Percentiles rank a stretch among this genome's conserved stretches.
Evolutionary conservation across 2,888 invertebrate genomes (phyloP).

Genomic region (Creontiades dilutus): DNA sequence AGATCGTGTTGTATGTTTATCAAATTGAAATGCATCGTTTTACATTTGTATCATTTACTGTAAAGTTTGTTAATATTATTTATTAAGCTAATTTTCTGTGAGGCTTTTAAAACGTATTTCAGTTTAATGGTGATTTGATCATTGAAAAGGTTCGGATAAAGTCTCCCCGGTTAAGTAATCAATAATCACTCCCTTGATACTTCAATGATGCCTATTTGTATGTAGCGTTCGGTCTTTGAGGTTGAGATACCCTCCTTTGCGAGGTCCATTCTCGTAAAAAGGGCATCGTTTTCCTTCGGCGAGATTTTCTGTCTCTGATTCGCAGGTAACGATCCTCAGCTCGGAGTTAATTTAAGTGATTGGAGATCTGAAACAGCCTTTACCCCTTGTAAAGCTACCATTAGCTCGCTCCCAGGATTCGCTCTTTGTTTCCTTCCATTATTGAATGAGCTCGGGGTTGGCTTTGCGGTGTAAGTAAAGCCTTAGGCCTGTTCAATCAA

Average conservation of each 20-base stretch:
- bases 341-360: slow-evolving; percentile 21
- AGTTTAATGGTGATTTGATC: no score
- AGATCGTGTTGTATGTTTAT: no score
- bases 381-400: slow-evolving; percentile 10
- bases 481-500: background rate
- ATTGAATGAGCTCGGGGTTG: slow-evolving; percentile 29
- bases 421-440: slow-evolving; percentile 35
- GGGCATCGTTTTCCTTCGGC: background rate
- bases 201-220: no score
- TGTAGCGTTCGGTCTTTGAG: background rate
- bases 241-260: background rate
- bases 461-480: slow-evolving; percentile 10
- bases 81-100: no score
- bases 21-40: no score
- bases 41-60: no score
- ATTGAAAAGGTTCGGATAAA: no score
- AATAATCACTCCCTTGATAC: no score
- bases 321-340: background rate
- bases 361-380: slow-evolving; percentile 35
- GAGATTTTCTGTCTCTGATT: background rate
- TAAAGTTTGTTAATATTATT: no score
- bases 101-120: no score
- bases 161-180: no score
- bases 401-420: slow-evolving; percentile 10
- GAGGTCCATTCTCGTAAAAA: background rate